Evolutionary conservation across 2,797 vertebrate species (phyloP).

Genomic region (Halcyon chelicuti): DNA sequence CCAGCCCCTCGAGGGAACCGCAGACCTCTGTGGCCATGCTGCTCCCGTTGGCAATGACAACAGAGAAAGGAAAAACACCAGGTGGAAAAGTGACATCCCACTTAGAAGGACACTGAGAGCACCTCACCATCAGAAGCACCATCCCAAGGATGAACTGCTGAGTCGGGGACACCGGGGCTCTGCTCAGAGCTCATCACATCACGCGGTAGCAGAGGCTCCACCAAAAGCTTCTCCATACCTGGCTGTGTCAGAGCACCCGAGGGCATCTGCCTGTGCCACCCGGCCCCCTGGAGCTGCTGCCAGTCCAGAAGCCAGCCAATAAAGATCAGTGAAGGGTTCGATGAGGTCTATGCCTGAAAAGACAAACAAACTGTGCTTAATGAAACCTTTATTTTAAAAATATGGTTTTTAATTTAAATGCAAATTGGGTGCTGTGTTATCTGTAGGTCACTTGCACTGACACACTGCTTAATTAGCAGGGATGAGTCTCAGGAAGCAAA

Average conservation of each 20-base stretch:
- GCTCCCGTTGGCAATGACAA: background rate
- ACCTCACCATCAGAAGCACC: background rate
- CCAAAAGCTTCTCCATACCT: background rate
- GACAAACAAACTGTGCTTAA: constrained; percentile 42
- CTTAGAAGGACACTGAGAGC: background rate
- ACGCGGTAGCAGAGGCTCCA: background rate
- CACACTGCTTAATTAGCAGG: constrained; percentile 62
- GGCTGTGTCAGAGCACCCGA: rapidly evolving
- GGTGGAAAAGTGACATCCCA: background rate
- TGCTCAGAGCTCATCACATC: background rate
- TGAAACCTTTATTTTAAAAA: constrained; percentile 72
- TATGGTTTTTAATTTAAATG: constrained; percentile 77
- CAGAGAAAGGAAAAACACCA: background rate
- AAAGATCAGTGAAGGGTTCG: background rate
- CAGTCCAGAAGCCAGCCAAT: background rate
- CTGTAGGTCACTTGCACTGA: constrained; percentile 66
- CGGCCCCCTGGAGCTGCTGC: background rate
- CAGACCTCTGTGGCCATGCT: background rate
- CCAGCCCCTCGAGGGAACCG: background rate
- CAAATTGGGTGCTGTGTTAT: constrained; percentile 26
- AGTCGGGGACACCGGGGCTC: background rate
- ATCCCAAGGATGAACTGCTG: background rate
- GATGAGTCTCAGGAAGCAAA: constrained; percentile 28
- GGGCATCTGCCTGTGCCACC: background rate
- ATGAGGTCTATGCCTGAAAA: background rate